These are phyloP conservation scores for Musca domestica DNA, from an alignment of 1,140 invertebrate species.

Conservation along the genomic window DNA sequence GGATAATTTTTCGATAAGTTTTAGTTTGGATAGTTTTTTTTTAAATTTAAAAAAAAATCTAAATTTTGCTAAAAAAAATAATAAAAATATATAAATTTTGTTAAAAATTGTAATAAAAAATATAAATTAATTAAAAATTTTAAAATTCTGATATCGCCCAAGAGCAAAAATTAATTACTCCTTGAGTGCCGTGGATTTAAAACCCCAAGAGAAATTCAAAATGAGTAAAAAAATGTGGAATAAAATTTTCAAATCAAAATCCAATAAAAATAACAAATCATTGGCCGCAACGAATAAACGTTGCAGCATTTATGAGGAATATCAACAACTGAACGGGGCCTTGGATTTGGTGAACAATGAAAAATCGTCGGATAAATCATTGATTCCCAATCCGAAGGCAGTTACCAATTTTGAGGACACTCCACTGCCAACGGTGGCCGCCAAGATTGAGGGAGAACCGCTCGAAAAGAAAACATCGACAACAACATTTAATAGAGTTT, in stretches of 20 bases:
- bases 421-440: background rate
- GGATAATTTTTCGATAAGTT: no score
- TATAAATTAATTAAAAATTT: background rate
- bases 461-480: no score
- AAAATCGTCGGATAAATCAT: no score
- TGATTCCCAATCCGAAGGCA: no score
- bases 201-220: slow-evolving; percentile 9
- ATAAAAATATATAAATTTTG: slow-evolving; percentile 2
- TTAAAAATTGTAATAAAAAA: slow-evolving; percentile 10
- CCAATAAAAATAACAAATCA: slow-evolving; percentile 33
- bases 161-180: no score
- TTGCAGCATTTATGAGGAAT: slow-evolving; percentile 48
- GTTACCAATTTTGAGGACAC: background rate
- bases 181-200: background rate
- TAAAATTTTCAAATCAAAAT: slow-evolving; percentile 51
- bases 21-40: background rate
- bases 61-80: background rate
- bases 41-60: background rate
- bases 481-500: no score
- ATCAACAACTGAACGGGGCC: slow-evolving; percentile 42
- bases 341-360: background rate
- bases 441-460: background rate
- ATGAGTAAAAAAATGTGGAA: slow-evolving; percentile 54
- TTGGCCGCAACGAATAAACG: slow-evolving; percentile 36
- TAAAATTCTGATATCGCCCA: background rate